These are phyloP conservation scores for Perodicticus potto DNA, from an alignment of 2,797 vertebrate genomes.

Conservation along the genomic window DNA sequence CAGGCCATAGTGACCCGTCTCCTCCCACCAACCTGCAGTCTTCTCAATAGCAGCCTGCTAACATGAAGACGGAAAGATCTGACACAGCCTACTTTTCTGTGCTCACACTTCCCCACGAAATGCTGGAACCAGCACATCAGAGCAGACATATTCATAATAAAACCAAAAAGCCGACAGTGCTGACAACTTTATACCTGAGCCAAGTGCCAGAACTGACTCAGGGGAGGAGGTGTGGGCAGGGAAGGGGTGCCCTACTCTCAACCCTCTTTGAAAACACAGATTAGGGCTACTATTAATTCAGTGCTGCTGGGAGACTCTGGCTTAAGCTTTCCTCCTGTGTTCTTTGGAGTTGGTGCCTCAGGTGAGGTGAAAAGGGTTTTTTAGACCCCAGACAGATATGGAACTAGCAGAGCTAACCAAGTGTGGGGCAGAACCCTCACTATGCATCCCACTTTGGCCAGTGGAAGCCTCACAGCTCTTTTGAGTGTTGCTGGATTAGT, in stretches of 20 bases:
- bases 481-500: background rate
- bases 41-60: background rate
- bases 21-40: background rate
- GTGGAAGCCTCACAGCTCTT: background rate
- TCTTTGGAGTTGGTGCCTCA: background rate
- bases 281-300: background rate
- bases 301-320: background rate
- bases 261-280: background rate
- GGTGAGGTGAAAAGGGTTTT: background rate
- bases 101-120: background rate
- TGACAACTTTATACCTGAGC: background rate
- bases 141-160: slow-evolving; percentile 9
- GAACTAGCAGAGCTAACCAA: background rate
- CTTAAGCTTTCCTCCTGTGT: no score
- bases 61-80: background rate
- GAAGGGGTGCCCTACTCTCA: background rate
- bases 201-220: background rate
- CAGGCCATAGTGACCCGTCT: background rate
- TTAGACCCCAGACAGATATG: background rate
- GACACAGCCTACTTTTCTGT: background rate
- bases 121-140: background rate
- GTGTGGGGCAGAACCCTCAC: background rate
- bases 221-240: background rate
- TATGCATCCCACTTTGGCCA: background rate
- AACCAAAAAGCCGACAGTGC: background rate